A percentile compares a stretch with the other conserved stretches of the same genome.
Evolutionary conservation across 2,888 invertebrate species (phyloP).

Genomic region (Bembecia ichneumoniformis): DNA sequence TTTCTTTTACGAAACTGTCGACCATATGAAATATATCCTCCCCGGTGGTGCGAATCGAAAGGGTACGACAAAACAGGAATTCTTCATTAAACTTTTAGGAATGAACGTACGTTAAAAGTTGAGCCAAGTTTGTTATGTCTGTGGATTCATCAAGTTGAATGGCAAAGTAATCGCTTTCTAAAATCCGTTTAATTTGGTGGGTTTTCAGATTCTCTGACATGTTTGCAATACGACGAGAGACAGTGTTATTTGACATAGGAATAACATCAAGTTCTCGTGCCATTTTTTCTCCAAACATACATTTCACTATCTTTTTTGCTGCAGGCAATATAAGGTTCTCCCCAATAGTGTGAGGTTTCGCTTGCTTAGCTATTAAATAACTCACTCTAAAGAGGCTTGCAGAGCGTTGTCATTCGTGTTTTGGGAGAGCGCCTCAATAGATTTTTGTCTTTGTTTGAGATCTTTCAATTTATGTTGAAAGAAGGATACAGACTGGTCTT

Average conservation of each 20-base stretch:
- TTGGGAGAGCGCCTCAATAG: too few species aligned
- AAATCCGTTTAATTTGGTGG: not conserved
- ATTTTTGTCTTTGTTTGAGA: too few species aligned
- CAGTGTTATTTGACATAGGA: not conserved
- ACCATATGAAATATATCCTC: too few species aligned
- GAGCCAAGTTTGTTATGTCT: not conserved
- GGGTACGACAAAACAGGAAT: too few species aligned
- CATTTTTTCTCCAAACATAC: too few species aligned
- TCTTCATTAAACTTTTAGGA: too few species aligned
- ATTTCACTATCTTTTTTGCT: not conserved
- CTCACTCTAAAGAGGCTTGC: too few species aligned
- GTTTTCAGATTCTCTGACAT: not conserved
- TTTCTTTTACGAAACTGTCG: not conserved
- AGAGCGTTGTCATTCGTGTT: too few species aligned
- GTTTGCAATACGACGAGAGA: not conserved
- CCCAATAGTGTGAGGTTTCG: not conserved
- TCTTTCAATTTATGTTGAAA: constrained; percentile 5
- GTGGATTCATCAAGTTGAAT: too few species aligned
- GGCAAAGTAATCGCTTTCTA: too few species aligned
- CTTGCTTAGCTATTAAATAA: not conserved
- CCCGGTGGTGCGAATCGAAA: too few species aligned
- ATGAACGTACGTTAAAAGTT: not conserved
- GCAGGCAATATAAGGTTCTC: not conserved
- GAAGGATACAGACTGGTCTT: constrained; percentile 3
- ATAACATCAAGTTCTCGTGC: too few species aligned